phyloP scores from a whole-genome alignment of 2,113 vertebrate genomes.

The Gallinago paraguaiae region DNA sequence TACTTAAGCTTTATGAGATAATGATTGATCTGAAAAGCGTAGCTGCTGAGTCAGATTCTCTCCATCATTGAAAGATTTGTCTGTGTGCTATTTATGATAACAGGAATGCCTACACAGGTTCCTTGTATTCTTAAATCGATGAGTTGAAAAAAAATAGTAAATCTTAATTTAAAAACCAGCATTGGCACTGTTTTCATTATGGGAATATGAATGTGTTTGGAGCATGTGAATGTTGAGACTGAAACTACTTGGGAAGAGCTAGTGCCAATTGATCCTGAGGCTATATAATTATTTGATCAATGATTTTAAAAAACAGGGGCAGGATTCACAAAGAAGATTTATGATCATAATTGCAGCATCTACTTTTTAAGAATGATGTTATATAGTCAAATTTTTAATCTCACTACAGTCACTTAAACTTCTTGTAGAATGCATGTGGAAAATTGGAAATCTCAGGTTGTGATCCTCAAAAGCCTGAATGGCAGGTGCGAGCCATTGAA shows the following conservation, averaged over 20 bases:
- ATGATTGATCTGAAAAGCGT: not conserved
- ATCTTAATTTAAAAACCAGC: not conserved
- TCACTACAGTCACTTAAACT: not conserved
- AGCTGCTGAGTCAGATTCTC: not conserved
- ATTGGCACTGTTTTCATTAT: not conserved
- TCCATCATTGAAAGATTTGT: not conserved
- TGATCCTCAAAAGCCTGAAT: not conserved
- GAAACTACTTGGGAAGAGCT: not conserved
- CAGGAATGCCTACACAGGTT: not conserved
- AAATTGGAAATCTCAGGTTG: not conserved
- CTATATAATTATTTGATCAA: not conserved
- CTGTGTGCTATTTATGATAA: not conserved
- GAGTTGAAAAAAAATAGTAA: not conserved
- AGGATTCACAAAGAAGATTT: not conserved
- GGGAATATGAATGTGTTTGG: not conserved
- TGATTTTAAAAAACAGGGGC: not conserved
- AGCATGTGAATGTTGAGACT: not conserved
- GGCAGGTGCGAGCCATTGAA: not conserved
- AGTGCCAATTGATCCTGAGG: not conserved
- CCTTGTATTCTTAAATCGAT: not conserved
- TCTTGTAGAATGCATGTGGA: not conserved
- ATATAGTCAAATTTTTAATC: not conserved
- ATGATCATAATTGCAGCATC: not conserved
- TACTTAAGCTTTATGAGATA: not conserved
- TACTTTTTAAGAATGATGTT: not conserved